Base-by-base conservation (phyloP, 2,888 invertebrate species). In the Agrochola macilenta region DNA sequence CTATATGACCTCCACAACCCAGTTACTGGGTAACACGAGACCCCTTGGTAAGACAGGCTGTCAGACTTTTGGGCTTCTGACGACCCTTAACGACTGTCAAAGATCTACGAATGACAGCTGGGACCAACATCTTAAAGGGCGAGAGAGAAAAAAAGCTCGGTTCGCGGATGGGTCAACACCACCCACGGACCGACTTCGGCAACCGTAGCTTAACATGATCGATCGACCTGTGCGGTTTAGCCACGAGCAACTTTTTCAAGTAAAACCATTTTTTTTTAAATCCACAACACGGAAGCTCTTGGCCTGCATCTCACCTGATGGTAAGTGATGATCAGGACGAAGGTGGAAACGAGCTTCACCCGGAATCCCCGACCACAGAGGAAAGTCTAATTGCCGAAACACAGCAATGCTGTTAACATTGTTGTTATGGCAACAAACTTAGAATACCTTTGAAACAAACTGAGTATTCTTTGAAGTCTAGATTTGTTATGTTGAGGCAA, bases 401-500 rank as follows among this genome's bases (percentile, higher is more conserved):
- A 43, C 43, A 43, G 2, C 11, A 43, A 43, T 43, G 11, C 43
- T 11, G 43, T 43, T 11, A 43, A 43, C 43, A 43, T 43, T 43
- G 43, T 43, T 43, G 43, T 43, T 43, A 43, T 9, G 43, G 11
- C 30, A 2, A 30, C 30, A 30, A 2, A 30, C 30, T 30, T 30
- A 43, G 11, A 43, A 46, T 68, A 35, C 23, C 20, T 52, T 69
- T 14, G 9, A 57, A 58, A 78, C 49, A 26, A 52, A 54, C 26
- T 30, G 46, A 11, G 57, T 30, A 39, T 43, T 58, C 39, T 49
- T 43, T 64, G 11, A 58, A 71, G 49, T 65, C 52, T 70, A 65
- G 23, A 70, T 69, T 58, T 12, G 12, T 54, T 14, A 12, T 46
- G 12, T 46, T 46, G 46, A 12, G n/a, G n/a, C 12, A 46, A 46